Evolutionary conservation across 2,797 vertebrate species (phyloP), one percentile per base, ranked within the genome.

Genomic region (Chaetodon trifasciatus): DNA sequence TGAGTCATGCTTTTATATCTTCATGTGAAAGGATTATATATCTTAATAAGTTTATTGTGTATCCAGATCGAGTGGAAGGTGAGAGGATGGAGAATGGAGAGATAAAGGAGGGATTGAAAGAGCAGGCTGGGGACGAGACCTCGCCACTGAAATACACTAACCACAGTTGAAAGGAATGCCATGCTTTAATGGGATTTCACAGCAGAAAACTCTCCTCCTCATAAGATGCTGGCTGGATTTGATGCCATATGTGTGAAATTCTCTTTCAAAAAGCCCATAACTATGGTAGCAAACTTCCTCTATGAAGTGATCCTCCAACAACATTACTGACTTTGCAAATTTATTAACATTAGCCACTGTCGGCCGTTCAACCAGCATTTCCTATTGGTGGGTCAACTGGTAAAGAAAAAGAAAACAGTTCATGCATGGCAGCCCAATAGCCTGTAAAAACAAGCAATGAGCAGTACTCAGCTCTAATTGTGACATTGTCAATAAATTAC

Each of bases 121-220:
- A 66, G 47, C 60, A 67, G 47, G n/a, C 28, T 5, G 49, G 32
- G 71, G 82, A 77, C 65, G 1, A 65, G 61, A 44, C 74, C 72
- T 35, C 52, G 11, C 23, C 23, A 62, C 17, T 24, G 8, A 35
- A 81, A 78, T 42, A 84, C 78, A 76, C 67, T 63, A 62, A 77
- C 62, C 44, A 50, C 65, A 75, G 58, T 61, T 66, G 42, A 70
- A 58, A 39, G 63, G 55, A 73, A 66, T 0, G n/a, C 57, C 42
- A 61, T 47, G 70, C 55, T 24, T 60, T 61, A 78, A 89, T 3
- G 1, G 66, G 78, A 80, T 89, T 80, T 78, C 63, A 75, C 67
- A 42, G 74, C 53, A 50, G 39, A 49, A 69, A 40, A 64, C 8
- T 17, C 1, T 72, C 50, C 24, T 52, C 58, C 15, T 68, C 37